phyloP scores from a whole-genome alignment of 2,888 invertebrate genomes.

The Platycheirus rosarum region DNA sequence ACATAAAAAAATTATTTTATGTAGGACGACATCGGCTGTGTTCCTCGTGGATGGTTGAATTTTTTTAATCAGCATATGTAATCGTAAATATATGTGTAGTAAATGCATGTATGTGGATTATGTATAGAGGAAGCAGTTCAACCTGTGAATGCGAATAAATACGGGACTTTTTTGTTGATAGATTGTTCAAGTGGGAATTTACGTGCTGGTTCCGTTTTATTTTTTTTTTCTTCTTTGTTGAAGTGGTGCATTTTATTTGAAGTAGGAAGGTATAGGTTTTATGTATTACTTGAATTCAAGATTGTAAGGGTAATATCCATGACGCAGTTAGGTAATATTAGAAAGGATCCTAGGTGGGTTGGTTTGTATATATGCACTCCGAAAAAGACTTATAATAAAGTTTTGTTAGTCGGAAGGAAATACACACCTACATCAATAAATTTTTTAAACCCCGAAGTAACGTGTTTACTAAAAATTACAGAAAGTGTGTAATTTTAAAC shows the following conservation, averaged over 20 bases:
- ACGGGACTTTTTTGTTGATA: constrained; percentile 7
- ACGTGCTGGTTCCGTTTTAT: constrained; percentile 25
- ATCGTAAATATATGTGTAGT: background rate
- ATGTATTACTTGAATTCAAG: too few relatives aligned
- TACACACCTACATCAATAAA: too few relatives aligned
- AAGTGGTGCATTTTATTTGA: constrained; percentile 52
- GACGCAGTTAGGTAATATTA: too few relatives aligned
- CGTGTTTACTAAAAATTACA: too few relatives aligned
- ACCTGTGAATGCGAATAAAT: constrained; percentile 46
- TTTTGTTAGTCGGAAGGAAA: too few relatives aligned
- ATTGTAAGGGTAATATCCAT: too few relatives aligned
- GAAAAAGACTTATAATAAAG: too few relatives aligned
- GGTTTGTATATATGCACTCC: too few relatives aligned
- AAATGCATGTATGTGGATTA: background rate
- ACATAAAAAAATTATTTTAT: constrained; percentile 54
- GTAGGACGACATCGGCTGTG: constrained; percentile 58
- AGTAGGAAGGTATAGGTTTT: background rate
- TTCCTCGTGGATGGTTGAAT: background rate
- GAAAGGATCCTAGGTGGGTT: too few relatives aligned
- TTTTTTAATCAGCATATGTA: background rate
- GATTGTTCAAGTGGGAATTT: constrained; percentile 14
- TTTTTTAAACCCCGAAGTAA: too few relatives aligned
- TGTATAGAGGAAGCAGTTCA: constrained; percentile 3
- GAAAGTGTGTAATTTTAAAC: too few relatives aligned
- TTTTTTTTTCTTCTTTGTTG: constrained; percentile 6